These are phyloP conservation scores for Artemia sinica DNA, from an alignment of 2,888 invertebrate genomes.

Conservation along the genomic window DNA sequence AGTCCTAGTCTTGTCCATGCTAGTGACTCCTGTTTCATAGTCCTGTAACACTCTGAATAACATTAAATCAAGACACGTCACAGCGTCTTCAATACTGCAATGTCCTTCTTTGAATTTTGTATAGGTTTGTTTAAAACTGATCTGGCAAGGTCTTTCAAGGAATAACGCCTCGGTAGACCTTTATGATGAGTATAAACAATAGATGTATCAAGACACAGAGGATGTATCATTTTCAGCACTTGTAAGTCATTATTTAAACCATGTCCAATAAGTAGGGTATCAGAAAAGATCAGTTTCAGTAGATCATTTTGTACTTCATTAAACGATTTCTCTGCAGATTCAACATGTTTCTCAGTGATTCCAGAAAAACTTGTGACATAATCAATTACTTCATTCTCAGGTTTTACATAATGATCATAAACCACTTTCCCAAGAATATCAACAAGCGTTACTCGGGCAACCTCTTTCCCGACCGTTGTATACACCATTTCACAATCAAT, in stretches of 20 bases:
- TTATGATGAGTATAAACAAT: slow-evolving; percentile 34
- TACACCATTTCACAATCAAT: slow-evolving; percentile 29
- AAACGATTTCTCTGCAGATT: slow-evolving; percentile 27
- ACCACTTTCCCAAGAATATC: slow-evolving; percentile 24
- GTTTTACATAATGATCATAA: slow-evolving; percentile 26
- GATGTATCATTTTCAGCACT: slow-evolving; percentile 28
- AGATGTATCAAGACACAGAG: slow-evolving; percentile 32
- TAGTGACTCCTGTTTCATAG: too few species aligned
- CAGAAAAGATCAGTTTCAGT: slow-evolving; percentile 28
- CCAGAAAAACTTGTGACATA: slow-evolving; percentile 33
- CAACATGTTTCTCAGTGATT: slow-evolving; percentile 28
- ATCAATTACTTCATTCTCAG: slow-evolving; percentile 26
- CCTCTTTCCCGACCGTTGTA: slow-evolving; percentile 27
- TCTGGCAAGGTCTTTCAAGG: slow-evolving; percentile 31
- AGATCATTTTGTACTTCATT: slow-evolving; percentile 26
- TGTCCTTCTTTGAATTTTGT: slow-evolving; percentile 34
- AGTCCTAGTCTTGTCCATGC: too few species aligned
- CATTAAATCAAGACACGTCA: slow-evolving; percentile 33
- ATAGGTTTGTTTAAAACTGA: slow-evolving; percentile 33
- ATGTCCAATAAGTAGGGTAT: slow-evolving; percentile 35
- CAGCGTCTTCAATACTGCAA: slow-evolving; percentile 35
- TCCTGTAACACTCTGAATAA: slow-evolving; percentile 29
- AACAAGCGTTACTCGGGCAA: slow-evolving; percentile 26
- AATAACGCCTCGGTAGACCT: slow-evolving; percentile 33
- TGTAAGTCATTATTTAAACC: slow-evolving; percentile 34